phyloP scores from a whole-genome alignment of 2,113 vertebrate genomes.

The Circaetus cinerascens region DNA sequence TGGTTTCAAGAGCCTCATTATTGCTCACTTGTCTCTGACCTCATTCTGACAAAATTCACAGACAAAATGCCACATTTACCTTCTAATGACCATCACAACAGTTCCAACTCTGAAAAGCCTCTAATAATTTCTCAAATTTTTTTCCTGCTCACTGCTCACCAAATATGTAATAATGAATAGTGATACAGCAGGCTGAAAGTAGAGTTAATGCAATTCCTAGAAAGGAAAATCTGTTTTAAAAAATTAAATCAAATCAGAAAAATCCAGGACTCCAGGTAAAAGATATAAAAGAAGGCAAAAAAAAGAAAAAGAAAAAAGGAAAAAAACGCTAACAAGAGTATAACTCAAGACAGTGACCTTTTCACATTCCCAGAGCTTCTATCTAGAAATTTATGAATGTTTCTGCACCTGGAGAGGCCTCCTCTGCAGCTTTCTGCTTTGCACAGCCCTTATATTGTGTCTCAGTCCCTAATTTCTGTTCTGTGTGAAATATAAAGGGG shows the following conservation, averaged over 20 bases:
- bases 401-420: constrained; percentile 22
- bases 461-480: neutral
- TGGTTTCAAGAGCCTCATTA: constrained; percentile 51
- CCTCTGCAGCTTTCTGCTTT: neutral
- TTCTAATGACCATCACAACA: constrained; percentile 33
- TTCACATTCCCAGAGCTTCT: constrained; percentile 29
- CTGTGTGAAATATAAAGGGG: neutral
- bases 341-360: neutral
- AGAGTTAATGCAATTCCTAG: constrained; percentile 42
- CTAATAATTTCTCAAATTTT: neutral
- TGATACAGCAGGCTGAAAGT: neutral
- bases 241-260: neutral
- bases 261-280: neutral
- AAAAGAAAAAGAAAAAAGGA: too few species aligned
- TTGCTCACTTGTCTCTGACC: neutral
- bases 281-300: rapidly evolving
- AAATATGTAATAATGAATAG: constrained; percentile 23
- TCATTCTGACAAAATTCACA: constrained; percentile 37
- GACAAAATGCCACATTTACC: constrained; percentile 22
- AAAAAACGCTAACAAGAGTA: rapidly evolving
- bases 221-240: neutral
- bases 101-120: neutral
- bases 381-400: neutral
- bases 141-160: constrained; percentile 20
- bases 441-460: neutral